Percentiles rank a stretch among this genome's conserved stretches.
phyloP scores from a whole-genome alignment of 1,140 invertebrate genomes.

The Drosophila setifemur region DNA sequence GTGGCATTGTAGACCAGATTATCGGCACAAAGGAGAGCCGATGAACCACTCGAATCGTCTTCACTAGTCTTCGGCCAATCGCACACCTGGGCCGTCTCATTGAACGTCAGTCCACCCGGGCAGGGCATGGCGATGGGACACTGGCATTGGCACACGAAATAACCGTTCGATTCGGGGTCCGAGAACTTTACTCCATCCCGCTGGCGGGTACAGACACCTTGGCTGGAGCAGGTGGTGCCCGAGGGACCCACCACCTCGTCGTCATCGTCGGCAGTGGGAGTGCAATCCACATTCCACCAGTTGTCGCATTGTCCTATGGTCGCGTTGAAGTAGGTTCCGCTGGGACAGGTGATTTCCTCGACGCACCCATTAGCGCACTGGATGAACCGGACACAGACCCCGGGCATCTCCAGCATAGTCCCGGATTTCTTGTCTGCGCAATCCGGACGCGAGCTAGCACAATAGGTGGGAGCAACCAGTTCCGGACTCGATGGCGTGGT shows the following conservation, averaged over 20 bases:
- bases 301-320: slow-evolving; percentile 13
- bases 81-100: slow-evolving; percentile 27
- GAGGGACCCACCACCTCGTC: slow-evolving; percentile 50
- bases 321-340: slow-evolving; percentile 42
- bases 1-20: slow-evolving; percentile 57
- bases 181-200: slow-evolving; percentile 32
- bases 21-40: slow-evolving; percentile 21
- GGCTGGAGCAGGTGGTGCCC: slow-evolving; percentile 39
- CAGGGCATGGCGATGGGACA: slow-evolving; percentile 60
- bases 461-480: slow-evolving; percentile 23
- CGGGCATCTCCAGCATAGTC: slow-evolving; percentile 7
- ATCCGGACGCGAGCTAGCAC: slow-evolving; percentile 7
- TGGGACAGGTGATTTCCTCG: slow-evolving; percentile 41
- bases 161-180: slow-evolving; percentile 44
- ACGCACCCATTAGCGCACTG: slow-evolving; percentile 50
- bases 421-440: slow-evolving; percentile 19
- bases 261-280: neutral
- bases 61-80: slow-evolving; percentile 15
- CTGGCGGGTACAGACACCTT: slow-evolving; percentile 15
- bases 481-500: slow-evolving; percentile 6
- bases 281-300: slow-evolving; percentile 41
- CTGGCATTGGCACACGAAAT: slow-evolving; percentile 59
- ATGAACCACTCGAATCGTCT: neutral
- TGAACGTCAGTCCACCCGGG: slow-evolving; percentile 30
- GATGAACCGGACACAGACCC: slow-evolving; percentile 39